Evolutionary conservation across 2,888 invertebrate species (phyloP).

Genomic region (Drosophila anceps): DNA sequence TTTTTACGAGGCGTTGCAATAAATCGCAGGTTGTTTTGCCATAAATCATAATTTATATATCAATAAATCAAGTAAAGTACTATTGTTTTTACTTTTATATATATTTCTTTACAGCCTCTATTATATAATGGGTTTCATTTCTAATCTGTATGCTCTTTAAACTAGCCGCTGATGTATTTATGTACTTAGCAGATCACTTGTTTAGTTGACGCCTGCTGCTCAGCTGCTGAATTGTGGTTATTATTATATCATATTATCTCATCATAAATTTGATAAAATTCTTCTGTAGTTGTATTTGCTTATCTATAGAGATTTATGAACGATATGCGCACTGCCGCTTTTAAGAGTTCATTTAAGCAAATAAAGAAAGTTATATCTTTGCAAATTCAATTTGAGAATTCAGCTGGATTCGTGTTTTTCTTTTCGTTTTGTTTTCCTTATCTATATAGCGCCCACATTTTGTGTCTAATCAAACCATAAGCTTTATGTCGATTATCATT

Average conservation of each 20-base stretch:
- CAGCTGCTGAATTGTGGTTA: background rate
- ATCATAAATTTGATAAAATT: slow-evolving; percentile 9
- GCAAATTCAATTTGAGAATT: slow-evolving; percentile 53
- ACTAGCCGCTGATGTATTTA: slow-evolving; percentile 10
- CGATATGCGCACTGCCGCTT: slow-evolving; percentile 8
- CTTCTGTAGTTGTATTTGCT: background rate
- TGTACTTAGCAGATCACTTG: background rate
- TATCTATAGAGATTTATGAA: slow-evolving; percentile 1
- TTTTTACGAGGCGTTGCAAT: slow-evolving; percentile 2
- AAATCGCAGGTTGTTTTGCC: background rate
- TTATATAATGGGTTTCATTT: background rate
- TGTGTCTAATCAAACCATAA: slow-evolving; percentile 71
- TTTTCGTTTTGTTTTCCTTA: slow-evolving; percentile 29
- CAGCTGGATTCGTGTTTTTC: slow-evolving; percentile 20
- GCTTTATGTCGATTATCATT: slow-evolving; percentile 74
- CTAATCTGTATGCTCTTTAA: background rate
- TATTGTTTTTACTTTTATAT: too few species aligned
- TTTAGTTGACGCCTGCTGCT: slow-evolving; percentile 1
- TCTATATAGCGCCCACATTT: slow-evolving; percentile 65
- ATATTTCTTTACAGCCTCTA: too few species aligned
- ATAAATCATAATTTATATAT: slow-evolving; percentile 9
- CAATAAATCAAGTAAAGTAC: slow-evolving; percentile 6
- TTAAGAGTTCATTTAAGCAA: slow-evolving; percentile 17
- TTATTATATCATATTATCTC: slow-evolving; percentile 3
- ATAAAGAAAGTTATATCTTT: slow-evolving; percentile 38